Evolutionary conservation across 2,888 invertebrate species (phyloP), one percentile per base, ranked within the genome.

Genomic region (Tinea pellionella): DNA sequence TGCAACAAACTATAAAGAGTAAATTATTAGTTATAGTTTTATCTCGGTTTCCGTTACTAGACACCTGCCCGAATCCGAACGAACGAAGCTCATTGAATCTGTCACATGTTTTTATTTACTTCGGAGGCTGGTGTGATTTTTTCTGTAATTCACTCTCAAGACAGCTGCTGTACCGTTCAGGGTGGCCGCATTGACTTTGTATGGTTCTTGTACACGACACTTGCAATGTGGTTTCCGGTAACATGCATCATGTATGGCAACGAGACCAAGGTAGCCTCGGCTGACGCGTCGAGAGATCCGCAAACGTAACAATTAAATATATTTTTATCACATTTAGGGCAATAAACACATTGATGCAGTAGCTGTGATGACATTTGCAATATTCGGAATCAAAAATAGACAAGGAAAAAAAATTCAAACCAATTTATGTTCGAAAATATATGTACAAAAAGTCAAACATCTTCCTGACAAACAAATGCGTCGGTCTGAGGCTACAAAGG

Each of bases 401-500:
- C 47, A 47, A 47, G 47, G 15, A n/a, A n/a, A 53, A 53, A 53
- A 53, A 53, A 12, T 18, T 11, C 19, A 53, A n/a, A 53, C 19
- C 53, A 24, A 53, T 53, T 53, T 53, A 53, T n/a, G 53, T 53
- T 24, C n/a, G 3, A 53, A 53, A 18, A 11, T 9, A n/a, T 37
- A 53, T 32, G 57, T 24, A 57, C 30, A 57, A 57, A 57, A 57
- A 57, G 57, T 32, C n/a, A 57, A 57, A 57, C 32, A 57, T 57
- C 57, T 57, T 57, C 57, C 57, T 57, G 57, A 32, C 57, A 57
- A 57, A 57, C 57, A 57, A 57, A 57, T 57, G 32, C 57, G 57
- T 57, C 57, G 57, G 57, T 57, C 15, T 57, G 13, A 32, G 13
- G 32, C 32, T 57, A 43, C 59, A 61, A 60, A 60, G 61, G 60